Evolutionary conservation across 2,888 invertebrate species (phyloP), one percentile per base, ranked within the genome.

Genomic region (Erannis defoliaria): DNA sequence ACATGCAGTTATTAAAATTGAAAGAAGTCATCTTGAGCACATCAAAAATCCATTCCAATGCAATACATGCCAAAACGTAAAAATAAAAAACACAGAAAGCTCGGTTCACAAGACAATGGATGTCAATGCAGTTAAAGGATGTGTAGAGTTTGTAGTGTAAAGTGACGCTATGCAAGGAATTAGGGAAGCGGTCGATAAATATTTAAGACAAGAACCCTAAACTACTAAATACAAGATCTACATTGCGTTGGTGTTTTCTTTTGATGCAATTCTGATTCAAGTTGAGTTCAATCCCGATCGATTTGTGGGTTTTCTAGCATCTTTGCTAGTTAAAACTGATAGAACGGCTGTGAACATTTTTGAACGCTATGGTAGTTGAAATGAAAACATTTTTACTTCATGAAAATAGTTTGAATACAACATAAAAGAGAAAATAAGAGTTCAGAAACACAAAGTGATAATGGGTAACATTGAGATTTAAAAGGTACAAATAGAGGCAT

Each of bases 51-150:
- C 46, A 46, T 46, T 46, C 46, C 46, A 33, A 16, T 29, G 29
- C 16, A 16, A 3, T 8, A 54, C 53, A 42, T 51, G 37, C 38
- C 58, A 49, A 60, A 49, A 31, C 23, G 5, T 21, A 48, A 18
- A 53, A 49, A 19, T 37, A 19, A 64, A 70, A 66, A 66, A 74
- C 68, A 76, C 45, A 70, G 64, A 75, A 68, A 77, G 76, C 75
- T 70, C 71, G 78, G 73, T 72, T 80, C 79, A 81, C 77, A 84
- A 90, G 88, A 90, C 86, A 86, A 89, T 84, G 90, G 90, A 90
- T 90, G 89, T 88, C 88, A 80, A 80, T 64, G 56, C 66, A 64
- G 33, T 38, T 33, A 29, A 14, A 49, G 43, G 57, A n/a, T 37
- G 16, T 61, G 60, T 50, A 19, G 43, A 38, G 46, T 38, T n/a